Evolutionary conservation across 2,113 vertebrate species (phyloP).

Genomic region (Myrmecophaga tridactyla): DNA sequence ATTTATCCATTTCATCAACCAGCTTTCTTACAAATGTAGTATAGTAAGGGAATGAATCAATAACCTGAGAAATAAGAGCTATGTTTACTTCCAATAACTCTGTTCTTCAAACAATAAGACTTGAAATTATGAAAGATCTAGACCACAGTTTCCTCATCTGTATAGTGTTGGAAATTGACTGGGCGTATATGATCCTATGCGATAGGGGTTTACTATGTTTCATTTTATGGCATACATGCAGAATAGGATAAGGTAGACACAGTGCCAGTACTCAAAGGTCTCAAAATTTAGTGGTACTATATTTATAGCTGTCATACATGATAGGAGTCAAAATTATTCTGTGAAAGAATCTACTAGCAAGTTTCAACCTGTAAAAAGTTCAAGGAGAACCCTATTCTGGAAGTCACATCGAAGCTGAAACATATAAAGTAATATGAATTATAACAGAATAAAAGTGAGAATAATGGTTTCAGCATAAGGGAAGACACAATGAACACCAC

Average conservation of each 20-base stretch:
- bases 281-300: neutral
- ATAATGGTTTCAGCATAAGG: neutral
- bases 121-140: neutral
- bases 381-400: neutral
- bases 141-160: neutral
- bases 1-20: neutral
- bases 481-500: neutral
- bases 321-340: neutral
- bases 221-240: neutral
- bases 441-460: neutral
- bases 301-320: neutral
- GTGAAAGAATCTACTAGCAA: neutral
- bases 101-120: neutral
- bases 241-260: neutral
- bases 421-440: neutral
- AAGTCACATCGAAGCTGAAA: neutral
- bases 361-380: neutral
- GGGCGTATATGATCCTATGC: neutral
- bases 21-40: neutral
- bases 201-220: neutral
- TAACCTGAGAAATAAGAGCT: neutral
- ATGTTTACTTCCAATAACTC: neutral
- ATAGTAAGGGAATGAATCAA: neutral
- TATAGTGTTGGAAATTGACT: neutral
- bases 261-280: neutral